Conservation (phyloP, 23 tunicate species). For the Ascidia mentula region DNA sequence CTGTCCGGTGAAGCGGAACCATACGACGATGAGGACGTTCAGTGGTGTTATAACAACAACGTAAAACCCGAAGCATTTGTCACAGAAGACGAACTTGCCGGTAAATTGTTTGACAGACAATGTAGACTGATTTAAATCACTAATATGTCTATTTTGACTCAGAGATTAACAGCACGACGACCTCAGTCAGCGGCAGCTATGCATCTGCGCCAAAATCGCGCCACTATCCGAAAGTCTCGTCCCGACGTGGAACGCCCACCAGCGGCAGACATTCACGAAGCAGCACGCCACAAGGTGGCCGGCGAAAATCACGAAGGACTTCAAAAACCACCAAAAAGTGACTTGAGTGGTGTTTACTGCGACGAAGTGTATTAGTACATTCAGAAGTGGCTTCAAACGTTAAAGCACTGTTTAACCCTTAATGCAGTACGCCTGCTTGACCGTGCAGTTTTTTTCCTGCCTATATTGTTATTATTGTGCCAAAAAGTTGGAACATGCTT, state of each 20-base stretch:
- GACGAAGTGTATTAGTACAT: neutral
- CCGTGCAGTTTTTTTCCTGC: too few species aligned
- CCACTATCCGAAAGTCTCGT: constrained; percentile 8
- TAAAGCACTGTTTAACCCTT: too few species aligned
- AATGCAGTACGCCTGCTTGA: too few species aligned
- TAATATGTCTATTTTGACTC: neutral
- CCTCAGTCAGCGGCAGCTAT: constrained; percentile 37
- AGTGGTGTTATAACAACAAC: constrained; percentile 75
- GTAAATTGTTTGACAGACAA: constrained; percentile 2
- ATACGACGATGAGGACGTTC: constrained; percentile 83
- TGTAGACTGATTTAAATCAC: neutral
- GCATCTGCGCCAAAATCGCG: constrained; percentile 9
- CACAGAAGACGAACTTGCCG: constrained; percentile 72
- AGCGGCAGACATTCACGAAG: constrained; percentile 9
- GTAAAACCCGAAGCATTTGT: constrained; percentile 55
- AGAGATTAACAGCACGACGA: constrained; percentile 51
- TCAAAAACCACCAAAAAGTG: neutral
- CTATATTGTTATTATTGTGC: too few species aligned
- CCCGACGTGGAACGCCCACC: constrained; percentile 13
- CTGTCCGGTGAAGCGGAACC: constrained; percentile 65
- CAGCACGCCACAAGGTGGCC: constrained; percentile 8
- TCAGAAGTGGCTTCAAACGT: neutral
- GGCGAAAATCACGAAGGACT: neutral
- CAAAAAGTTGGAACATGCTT: too few species aligned
- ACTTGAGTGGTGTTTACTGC: too few species aligned